Conservation (phyloP, 2,797 vertebrate species). For the Silurus lanzhouensis region DNA sequence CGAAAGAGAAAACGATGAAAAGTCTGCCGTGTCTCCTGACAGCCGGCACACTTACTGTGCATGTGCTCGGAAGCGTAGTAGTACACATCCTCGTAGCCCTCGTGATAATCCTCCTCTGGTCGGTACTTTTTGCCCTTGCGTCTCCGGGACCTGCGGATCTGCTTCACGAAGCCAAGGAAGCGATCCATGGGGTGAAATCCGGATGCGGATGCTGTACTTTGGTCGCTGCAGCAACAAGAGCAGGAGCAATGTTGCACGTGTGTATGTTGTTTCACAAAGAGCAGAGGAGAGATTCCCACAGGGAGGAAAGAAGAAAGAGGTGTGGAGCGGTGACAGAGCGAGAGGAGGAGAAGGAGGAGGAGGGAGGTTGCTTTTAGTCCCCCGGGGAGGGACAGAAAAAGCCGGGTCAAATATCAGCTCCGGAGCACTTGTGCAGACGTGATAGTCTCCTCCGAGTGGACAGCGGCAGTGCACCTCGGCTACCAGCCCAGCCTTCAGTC, state of each 20-base stretch:
- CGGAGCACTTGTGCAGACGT: conserved; percentile 16
- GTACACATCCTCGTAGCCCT: conserved; percentile 98
- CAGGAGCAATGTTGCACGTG: conserved; percentile 33
- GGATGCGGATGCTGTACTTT: not conserved
- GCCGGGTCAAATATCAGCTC: conserved; percentile 57
- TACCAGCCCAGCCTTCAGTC: conserved; percentile 29
- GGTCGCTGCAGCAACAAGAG: conserved; percentile 3
- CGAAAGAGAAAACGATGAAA: conserved; percentile 39
- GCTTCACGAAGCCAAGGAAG: conserved; percentile 91
- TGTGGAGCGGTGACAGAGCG: conserved; percentile 11
- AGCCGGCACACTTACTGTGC: conserved; percentile 80
- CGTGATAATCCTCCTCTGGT: conserved; percentile 96
- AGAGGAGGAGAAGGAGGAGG: conserved; percentile 13
- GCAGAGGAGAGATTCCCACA: conserved; percentile 47
- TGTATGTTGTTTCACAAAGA: conserved; percentile 54
- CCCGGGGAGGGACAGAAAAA: conserved; percentile 17
- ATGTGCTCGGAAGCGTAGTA: conserved; percentile 93
- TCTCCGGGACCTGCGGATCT: conserved; percentile 87
- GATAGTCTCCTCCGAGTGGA: conserved; percentile 24
- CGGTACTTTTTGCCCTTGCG: conserved; percentile 95
- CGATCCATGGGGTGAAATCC: conserved; percentile 81
- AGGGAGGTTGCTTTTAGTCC: conserved; percentile 40
- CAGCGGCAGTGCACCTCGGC: conserved; percentile 36
- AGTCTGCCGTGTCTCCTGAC: not conserved
- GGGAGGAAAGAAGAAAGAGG: conserved; percentile 40